These are phyloP conservation scores for Labeo rohita DNA, from an alignment of 2,113 vertebrate species.

Conservation along the genomic window DNA sequence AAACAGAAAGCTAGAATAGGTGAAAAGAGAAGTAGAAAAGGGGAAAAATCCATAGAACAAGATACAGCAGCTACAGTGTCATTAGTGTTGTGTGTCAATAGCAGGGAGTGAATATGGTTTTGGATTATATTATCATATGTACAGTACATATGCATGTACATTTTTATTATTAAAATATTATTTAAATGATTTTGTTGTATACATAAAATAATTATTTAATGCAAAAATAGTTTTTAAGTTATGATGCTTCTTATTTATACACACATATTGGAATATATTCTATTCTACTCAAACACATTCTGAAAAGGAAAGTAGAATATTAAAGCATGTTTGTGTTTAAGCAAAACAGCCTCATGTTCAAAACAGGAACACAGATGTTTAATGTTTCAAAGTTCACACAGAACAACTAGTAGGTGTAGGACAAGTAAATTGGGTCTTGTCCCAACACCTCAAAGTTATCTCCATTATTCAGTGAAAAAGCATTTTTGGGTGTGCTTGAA, in stretches of 20 bases:
- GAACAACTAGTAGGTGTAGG: background rate
- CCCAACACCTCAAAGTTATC: background rate
- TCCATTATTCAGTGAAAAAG: background rate
- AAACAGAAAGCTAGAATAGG: constrained; percentile 23
- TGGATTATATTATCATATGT: background rate
- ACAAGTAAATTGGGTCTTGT: background rate
- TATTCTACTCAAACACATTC: background rate
- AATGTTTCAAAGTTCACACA: background rate
- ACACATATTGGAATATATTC: background rate
- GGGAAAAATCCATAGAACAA: background rate
- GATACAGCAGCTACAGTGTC: background rate
- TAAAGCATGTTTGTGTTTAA: background rate
- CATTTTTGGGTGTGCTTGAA: background rate
- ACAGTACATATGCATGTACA: background rate
- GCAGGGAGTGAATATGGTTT: background rate
- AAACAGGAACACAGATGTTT: background rate
- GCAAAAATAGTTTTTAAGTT: background rate
- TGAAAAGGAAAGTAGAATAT: background rate
- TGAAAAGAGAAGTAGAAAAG: background rate
- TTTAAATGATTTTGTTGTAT: background rate
- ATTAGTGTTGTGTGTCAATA: background rate
- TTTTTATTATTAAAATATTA: background rate
- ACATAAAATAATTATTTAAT: background rate
- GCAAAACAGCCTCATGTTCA: background rate
- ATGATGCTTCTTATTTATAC: background rate